Percentiles rank a stretch among this genome's conserved stretches.
Evolutionary conservation across 2,113 vertebrate genomes (phyloP).

Genomic region (Chloebia gouldiae): DNA sequence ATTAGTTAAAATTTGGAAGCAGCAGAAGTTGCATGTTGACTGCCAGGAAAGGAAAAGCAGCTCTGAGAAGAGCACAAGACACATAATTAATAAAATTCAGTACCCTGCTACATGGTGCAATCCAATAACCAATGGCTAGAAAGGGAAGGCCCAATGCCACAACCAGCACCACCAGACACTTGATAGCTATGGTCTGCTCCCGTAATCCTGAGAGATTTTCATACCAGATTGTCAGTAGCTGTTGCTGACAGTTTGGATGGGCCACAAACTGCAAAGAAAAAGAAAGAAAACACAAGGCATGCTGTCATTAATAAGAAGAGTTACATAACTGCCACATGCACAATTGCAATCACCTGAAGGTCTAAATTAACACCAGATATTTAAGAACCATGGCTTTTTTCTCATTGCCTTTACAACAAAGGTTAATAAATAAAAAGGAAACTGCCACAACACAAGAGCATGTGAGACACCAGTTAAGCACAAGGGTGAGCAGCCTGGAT

Average conservation of each 20-base stretch:
- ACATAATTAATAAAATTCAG: background rate
- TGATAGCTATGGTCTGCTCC: slow-evolving; percentile 84
- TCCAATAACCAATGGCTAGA: slow-evolving; percentile 87
- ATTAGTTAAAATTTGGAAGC: background rate
- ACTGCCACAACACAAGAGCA: background rate
- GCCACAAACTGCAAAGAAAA: slow-evolving; percentile 82
- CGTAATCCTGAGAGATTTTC: slow-evolving; percentile 87
- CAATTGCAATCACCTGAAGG: too few species aligned
- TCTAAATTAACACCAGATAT: background rate
- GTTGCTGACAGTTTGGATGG: slow-evolving; percentile 91
- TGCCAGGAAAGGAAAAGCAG: background rate
- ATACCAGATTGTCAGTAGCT: slow-evolving; percentile 90
- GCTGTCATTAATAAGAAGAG: background rate
- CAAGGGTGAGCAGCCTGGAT: background rate
- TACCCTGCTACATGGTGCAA: slow-evolving; percentile 91
- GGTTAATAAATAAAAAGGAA: background rate
- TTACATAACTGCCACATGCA: background rate
- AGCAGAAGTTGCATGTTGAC: background rate
- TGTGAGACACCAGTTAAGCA: background rate
- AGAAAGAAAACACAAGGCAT: background rate
- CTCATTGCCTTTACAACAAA: background rate
- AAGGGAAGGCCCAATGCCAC: slow-evolving; percentile 86
- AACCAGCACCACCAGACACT: slow-evolving; percentile 88
- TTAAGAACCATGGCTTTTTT: background rate
- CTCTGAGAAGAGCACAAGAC: background rate